Percentiles rank a stretch among this genome's conserved stretches.
These are phyloP conservation scores for Phyllotreta striolata DNA, from an alignment of 2,888 invertebrate genomes.

Conservation along the genomic window DNA sequence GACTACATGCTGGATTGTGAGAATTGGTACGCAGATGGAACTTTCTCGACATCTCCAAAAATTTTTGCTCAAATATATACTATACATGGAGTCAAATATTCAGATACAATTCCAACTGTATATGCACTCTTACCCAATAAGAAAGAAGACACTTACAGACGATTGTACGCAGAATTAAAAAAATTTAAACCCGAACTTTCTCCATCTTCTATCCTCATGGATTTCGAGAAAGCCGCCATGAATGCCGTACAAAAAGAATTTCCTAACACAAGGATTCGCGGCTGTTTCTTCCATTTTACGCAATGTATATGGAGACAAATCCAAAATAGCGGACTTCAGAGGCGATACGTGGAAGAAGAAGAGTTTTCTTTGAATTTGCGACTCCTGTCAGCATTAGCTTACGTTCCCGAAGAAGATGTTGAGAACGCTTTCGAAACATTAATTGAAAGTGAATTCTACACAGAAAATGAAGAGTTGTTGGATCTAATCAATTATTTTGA, in stretches of 20 bases:
- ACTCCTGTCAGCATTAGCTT: neutral
- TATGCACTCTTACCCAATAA: constrained; percentile 14
- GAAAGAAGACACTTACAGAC: constrained; percentile 1
- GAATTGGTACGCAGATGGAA: constrained; percentile 1
- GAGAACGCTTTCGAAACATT: neutral
- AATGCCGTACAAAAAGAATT: constrained; percentile 14
- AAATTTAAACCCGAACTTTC: constrained; percentile 10
- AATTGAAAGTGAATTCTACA: neutral
- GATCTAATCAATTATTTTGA: neutral
- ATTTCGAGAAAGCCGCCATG: constrained; percentile 18
- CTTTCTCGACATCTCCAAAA: neutral
- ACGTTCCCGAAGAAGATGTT: neutral
- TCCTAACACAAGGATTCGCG: constrained; percentile 7
- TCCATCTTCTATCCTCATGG: constrained; percentile 9
- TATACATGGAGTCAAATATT: constrained; percentile 19
- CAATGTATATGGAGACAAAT: constrained; percentile 1
- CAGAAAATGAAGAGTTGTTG: too few species aligned
- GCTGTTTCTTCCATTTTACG: constrained; percentile 13
- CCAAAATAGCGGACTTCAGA: neutral
- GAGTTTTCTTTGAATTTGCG: neutral
- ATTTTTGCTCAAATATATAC: neutral
- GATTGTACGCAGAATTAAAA: constrained; percentile 3
- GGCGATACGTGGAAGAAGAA: neutral
- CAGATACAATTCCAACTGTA: constrained; percentile 5
- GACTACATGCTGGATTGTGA: neutral